Evolutionary conservation across 2,113 vertebrate genomes (phyloP), one percentile per base, ranked within the genome.

Genomic region (Elephas maximus): DNA sequence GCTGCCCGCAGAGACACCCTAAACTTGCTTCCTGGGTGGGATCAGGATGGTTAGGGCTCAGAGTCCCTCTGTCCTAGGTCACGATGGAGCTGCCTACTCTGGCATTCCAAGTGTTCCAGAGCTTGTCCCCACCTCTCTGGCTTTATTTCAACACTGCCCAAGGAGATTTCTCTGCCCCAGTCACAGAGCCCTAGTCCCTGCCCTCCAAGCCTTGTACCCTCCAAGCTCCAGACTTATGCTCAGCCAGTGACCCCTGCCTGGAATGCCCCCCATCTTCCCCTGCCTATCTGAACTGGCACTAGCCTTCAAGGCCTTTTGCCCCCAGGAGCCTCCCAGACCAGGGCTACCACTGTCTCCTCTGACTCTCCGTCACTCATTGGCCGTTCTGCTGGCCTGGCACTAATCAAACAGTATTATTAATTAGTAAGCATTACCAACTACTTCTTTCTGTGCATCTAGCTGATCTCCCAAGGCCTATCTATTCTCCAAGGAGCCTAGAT

Each of bases 231-330:
- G 2, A 6, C 60, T 24, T 14, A 5, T 12, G 48, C 18, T 51
- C 11, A 23, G 17, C 45, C 1, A 0, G 20, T 0, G 3, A 2
- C 51, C 30, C 44, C 51, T 15, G 7, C 23, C 45, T 44, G 21
- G 3, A 73, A 33, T 3, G 6, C 20, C 48, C 41, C 8, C 26
- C 10, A 30, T 17, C 23, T 30, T 37, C 57, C 30, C n/a, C 4
- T 1, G 2, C 51, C 26, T 20, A 0, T 15, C 67, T 33, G 73
- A 84, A 69, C 26, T 11, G 18, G 17, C 21, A 21, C 33, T 65
- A 2, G 77, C 37, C 37, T 77, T 78, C 53, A 15, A 28, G 24
- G 67, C 6, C 15, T 41, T 73, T 24, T 4, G 48, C 79, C 82
- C 63, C 45, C 73, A 28, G 23, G 73, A 77, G 74, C 21, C 74